Base-by-base conservation (phyloP, 2,888 invertebrate species). In the Melanophora roralis region DNA sequence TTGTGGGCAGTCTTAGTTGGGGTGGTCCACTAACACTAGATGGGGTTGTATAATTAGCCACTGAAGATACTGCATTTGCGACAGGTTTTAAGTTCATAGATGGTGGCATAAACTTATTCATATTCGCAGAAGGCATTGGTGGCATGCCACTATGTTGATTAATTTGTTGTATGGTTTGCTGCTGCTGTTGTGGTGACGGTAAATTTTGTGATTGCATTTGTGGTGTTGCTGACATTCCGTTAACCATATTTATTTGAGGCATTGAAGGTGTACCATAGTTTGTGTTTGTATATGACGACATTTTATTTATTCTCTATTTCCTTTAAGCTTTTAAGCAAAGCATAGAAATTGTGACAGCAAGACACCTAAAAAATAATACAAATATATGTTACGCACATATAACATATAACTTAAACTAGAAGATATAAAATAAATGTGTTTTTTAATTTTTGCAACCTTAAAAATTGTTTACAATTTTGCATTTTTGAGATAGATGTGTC, bases 81-180 rank as follows among this genome's bases (percentile, higher is more conserved):
- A 36, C 9, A 32, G 74, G 21, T 27, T 68, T 27, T 49, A 65
- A 7, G 57, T 55, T 55, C 49, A 68, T 43, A 62, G 84, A 67
- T 47, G 84, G 84, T 62, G 85, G 85, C 84, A 85, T 84, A 59
- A 83, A 85, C 72, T 85, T 85, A 38, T 83, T 85, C 60, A 85
- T 82, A 51, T 83, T 83, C 32, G 65, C 68, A 27, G 67, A 34
- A 19, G 79, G 47, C 34, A 72, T 49, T 21, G 73, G 7, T 34
- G 73, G 47, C 51, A 72, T 75, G 60, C 62, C 78, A 59, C 82
- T 40, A 47, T 47, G 67, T 73, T 76, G 82, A 40, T 74, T 82
- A 19, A 82, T 83, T 51, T 79, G 81, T 51, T 73, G 68, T 36
- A 78, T 57, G 43, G 82, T 84, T 19, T 77, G 81, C 16, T 82